A percentile compares a stretch with the other conserved stretches of the same genome.
Conservation (phyloP, 1,140 invertebrate genomes). For the Goniozus legneri region DNA sequence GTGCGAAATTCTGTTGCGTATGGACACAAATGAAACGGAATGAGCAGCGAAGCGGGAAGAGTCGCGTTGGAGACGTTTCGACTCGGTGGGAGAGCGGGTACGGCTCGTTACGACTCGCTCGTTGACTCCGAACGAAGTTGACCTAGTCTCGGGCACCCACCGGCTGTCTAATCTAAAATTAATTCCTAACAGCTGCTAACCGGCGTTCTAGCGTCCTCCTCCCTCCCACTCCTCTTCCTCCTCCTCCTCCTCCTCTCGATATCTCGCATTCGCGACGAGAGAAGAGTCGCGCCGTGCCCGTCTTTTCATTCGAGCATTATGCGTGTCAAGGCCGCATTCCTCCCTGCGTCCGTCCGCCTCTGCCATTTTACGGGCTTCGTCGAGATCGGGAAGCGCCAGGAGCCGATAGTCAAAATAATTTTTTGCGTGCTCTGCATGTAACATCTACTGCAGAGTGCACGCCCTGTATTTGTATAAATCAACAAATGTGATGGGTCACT, state of each 20-base stretch:
- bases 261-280: not conserved
- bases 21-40: not conserved
- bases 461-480: not conserved
- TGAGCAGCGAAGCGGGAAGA: too few relatives aligned
- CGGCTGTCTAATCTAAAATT: constrained; percentile 53
- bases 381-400: not conserved
- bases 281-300: not conserved
- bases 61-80: too few relatives aligned
- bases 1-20: not conserved
- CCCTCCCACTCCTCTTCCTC: constrained; percentile 17
- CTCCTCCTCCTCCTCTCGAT: not conserved
- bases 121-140: constrained; percentile 34
- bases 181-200: constrained; percentile 48
- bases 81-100: too few relatives aligned
- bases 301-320: constrained; percentile 27
- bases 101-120: constrained; percentile 20
- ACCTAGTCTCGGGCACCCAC: constrained; percentile 41
- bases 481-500: not conserved
- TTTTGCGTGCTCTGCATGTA: not conserved
- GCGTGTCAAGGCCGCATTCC: constrained; percentile 42
- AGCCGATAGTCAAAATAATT: not conserved
- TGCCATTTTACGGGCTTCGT: not conserved
- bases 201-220: constrained; percentile 22
- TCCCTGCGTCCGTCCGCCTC: too few relatives aligned
- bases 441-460: not conserved